These are phyloP conservation scores for Leptoclinus maculatus DNA, from an alignment of 2,797 vertebrate genomes.

Conservation along the genomic window DNA sequence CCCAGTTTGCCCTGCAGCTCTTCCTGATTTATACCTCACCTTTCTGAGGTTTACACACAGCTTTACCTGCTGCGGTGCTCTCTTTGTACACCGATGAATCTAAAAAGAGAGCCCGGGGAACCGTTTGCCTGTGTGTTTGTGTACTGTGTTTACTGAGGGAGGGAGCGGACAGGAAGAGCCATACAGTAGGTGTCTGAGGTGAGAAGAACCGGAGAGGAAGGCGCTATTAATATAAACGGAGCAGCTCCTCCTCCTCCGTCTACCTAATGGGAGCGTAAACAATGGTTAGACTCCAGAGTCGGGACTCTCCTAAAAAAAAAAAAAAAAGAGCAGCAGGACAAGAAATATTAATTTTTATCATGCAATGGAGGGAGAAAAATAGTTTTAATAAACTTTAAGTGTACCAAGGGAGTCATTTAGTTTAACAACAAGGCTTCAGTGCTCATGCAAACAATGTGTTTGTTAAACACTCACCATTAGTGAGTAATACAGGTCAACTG, in stretches of 20 bases:
- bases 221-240: conserved; percentile 57
- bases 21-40: conserved; percentile 18
- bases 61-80: conserved; percentile 23
- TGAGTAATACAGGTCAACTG: conserved; percentile 18
- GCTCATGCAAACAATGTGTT: not conserved
- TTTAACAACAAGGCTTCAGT: conserved; percentile 22
- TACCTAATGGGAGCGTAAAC: conserved; percentile 58
- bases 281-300: conserved; percentile 25
- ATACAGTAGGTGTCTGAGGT: conserved; percentile 56
- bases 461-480: not conserved
- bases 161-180: conserved; percentile 36
- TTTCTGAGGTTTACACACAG: conserved; percentile 24
- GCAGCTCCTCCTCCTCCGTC: conserved; percentile 33
- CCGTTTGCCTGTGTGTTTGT: conserved; percentile 43
- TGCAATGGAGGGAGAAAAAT: not conserved
- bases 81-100: conserved; percentile 19
- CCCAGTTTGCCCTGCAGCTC: conserved; percentile 36
- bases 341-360: not conserved
- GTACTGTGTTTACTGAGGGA: conserved; percentile 47
- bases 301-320: conserved; percentile 24
- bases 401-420: not conserved
- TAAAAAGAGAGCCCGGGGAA: conserved; percentile 14
- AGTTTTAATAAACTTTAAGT: not conserved
- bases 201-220: conserved; percentile 59
- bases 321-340: not conserved